Evolutionary conservation across 2,797 vertebrate genomes (phyloP).

Genomic region (Octomys mimax): DNA sequence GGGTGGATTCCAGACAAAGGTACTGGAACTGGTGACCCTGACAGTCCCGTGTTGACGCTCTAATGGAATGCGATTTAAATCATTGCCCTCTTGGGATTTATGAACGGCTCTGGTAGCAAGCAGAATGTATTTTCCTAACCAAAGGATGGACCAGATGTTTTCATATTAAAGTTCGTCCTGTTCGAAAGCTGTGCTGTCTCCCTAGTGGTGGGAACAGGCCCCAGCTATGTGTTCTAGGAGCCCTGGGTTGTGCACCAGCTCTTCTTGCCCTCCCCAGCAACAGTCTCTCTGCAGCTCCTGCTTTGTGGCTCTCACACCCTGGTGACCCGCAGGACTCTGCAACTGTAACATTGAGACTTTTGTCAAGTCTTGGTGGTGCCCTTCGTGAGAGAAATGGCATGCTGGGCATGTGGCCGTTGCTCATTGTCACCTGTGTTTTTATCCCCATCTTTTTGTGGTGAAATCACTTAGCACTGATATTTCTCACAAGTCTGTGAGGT

Average conservation of each 20-base stretch:
- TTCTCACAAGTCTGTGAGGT: not conserved
- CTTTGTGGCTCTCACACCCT: no score
- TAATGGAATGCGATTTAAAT: not conserved
- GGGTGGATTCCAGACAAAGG: constrained; percentile 65
- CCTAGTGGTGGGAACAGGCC: not conserved
- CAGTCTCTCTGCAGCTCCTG: no score
- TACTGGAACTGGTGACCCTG: fast-evolving
- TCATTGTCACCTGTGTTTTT: fast-evolving
- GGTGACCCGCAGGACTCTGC: not conserved
- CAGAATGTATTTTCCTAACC: not conserved
- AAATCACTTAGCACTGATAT: not conserved
- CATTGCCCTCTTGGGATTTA: not conserved
- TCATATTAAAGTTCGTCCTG: not conserved
- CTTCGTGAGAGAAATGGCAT: fast-evolving
- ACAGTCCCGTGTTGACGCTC: not conserved
- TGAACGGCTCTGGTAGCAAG: not conserved
- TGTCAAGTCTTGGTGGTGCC: not conserved
- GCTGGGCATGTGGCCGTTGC: not conserved
- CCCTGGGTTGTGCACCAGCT: not conserved
- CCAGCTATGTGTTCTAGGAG: no score
- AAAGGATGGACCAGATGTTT: not conserved
- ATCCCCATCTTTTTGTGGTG: not conserved
- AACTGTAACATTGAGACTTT: not conserved
- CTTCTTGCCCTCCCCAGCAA: not conserved
- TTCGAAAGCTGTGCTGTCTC: not conserved